Percentiles rank a stretch among this genome's conserved stretches.
Conservation (phyloP, 2,113 vertebrate genomes). For the Ceyx margarethae region DNA sequence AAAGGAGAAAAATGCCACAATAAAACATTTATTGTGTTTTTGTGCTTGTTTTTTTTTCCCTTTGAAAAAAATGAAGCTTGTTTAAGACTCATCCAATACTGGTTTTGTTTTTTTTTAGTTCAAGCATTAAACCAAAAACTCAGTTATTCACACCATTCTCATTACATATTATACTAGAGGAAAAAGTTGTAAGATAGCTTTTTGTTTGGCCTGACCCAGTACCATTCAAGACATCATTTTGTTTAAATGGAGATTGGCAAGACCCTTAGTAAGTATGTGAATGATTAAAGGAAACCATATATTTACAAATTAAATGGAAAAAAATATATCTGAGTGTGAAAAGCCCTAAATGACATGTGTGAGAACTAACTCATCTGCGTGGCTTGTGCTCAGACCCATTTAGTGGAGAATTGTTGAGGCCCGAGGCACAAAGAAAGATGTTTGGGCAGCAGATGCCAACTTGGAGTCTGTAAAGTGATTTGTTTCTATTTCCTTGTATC, state of each 20-base stretch:
- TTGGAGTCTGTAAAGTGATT: slow-evolving; percentile 49
- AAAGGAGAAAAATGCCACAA: slow-evolving; percentile 1
- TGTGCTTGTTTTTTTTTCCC: slow-evolving; percentile 26
- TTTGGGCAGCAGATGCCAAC: slow-evolving; percentile 47
- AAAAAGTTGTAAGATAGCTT: not conserved
- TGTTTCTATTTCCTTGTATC: slow-evolving; percentile 42
- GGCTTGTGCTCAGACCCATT: not conserved
- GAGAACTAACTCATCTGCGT: not conserved
- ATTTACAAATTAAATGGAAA: not conserved
- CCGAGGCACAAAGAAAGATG: slow-evolving; percentile 34
- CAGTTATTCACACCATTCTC: not conserved
- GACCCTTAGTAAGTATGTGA: not conserved
- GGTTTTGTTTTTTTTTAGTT: not conserved
- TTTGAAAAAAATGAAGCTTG: slow-evolving; percentile 24
- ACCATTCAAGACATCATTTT: not conserved
- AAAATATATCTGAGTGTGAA: not conserved
- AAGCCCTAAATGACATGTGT: not conserved
- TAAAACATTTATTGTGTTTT: slow-evolving; percentile 53
- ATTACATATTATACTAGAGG: not conserved
- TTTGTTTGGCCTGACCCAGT: not conserved
- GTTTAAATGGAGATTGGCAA: not conserved
- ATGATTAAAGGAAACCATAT: not conserved
- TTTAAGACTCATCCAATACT: not conserved
- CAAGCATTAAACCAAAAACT: not conserved
- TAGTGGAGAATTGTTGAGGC: not conserved